Evolutionary conservation across 2,888 invertebrate genomes (phyloP), one percentile per base, ranked within the genome.

Genomic region (Bombylius major): DNA sequence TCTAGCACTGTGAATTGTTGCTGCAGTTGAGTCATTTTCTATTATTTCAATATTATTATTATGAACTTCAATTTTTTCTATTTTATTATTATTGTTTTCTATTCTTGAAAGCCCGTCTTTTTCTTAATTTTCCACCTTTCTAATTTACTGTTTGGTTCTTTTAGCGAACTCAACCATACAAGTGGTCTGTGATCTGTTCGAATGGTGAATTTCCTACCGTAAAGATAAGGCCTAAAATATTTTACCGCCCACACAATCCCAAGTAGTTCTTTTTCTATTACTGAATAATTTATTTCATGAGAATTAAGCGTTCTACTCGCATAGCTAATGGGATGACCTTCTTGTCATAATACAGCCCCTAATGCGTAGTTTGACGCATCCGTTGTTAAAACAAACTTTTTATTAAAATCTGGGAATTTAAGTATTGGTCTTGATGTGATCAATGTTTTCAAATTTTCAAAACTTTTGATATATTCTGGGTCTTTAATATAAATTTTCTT

Each of bases 331-430:
- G 36, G 36, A 1, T 36, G 36, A 36, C 36, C 36, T 36, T 36
- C 36, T 23, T 67, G 67, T 7, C 60, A 60, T 9, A 67, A 49
- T 6, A 67, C 61, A 1, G 56, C 61, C 0, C 65, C 66, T 2
- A 66, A n/a, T 1, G 65, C 66, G 6, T 23, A 59, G n/a, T 63
- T 56, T 4, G 58, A 58, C 0, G 67, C 66, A 54, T 68, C 68
- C 4, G 66, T 66, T 4, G 65, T 64, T 23, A 68, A 31, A 23
- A 58, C 49, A 53, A 67, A 68, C 9, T 60, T 55, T 58, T 65
- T 36, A 6, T 36, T 9, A 9, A 36, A 36, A 9, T 36, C 36
- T 36, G 36, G 36, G 9, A 8, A 36, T 57, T 65, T 62, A 32
- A 72, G 50, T 12, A 71, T 60, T 0, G 69, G 69, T 34, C 63